Percentiles rank a stretch among this genome's conserved stretches.
phyloP scores from a whole-genome alignment of 2,797 vertebrate species.

The Brachyalestes nurse region DNA sequence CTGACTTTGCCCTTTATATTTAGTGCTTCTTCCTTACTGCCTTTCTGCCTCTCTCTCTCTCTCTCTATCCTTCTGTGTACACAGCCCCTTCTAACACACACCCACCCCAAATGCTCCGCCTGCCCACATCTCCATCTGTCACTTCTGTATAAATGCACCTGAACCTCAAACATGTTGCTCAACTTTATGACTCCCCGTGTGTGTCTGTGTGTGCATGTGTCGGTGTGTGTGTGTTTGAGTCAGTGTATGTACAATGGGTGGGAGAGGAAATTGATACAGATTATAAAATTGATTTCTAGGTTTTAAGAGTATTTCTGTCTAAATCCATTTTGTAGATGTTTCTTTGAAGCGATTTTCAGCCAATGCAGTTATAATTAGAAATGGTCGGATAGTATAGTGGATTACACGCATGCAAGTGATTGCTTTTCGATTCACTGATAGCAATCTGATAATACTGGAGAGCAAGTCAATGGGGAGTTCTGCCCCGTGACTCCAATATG shows the following conservation, averaged over 20 bases:
- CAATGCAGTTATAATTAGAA: not conserved
- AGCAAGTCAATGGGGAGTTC: too few relatives aligned
- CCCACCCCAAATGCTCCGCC: not conserved
- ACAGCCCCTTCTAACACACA: conserved; percentile 29
- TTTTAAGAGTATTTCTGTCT: not conserved
- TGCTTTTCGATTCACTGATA: too few relatives aligned
- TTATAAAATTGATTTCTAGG: not conserved
- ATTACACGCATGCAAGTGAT: not conserved
- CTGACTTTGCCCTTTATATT: conserved; percentile 13
- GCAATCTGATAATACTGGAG: too few relatives aligned
- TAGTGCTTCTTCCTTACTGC: conserved; percentile 48
- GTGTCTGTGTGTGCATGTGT: conserved; percentile 37
- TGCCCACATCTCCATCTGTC: conserved; percentile 14
- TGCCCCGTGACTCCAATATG: too few relatives aligned
- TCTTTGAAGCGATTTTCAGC: not conserved
- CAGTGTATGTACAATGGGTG: too few relatives aligned
- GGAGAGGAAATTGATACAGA: not conserved
- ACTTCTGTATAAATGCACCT: not conserved
- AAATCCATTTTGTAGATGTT: not conserved
- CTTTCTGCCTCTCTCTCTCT: conserved; percentile 47
- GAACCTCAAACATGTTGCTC: conserved; percentile 44
- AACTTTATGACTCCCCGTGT: conserved; percentile 48
- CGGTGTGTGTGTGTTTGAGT: too few relatives aligned
- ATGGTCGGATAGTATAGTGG: not conserved
- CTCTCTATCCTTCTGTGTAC: conserved; percentile 26